phyloP scores from a whole-genome alignment of 1,140 invertebrate species.

The Amyelois transitella region DNA sequence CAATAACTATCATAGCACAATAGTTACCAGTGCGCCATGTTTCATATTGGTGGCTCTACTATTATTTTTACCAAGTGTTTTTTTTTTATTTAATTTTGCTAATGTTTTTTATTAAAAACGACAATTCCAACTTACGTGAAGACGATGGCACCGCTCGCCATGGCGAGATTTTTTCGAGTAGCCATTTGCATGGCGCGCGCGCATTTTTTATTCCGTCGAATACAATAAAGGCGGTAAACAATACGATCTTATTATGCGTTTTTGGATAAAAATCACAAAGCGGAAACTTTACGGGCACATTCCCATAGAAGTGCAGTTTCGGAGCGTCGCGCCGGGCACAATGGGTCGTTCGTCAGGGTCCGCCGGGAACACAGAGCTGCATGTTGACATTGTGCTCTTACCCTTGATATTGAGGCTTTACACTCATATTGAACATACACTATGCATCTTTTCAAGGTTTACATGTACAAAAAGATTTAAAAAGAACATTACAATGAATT shows the following conservation, averaged over 20 bases:
- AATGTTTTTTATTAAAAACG: too few relatives aligned
- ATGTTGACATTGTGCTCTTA: conserved; percentile 26
- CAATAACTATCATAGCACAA: too few relatives aligned
- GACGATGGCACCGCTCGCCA: conserved; percentile 6
- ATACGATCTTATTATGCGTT: conserved; percentile 24
- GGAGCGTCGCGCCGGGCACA: conserved; percentile 27
- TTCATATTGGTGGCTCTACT: too few relatives aligned
- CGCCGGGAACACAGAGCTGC: conserved; percentile 32
- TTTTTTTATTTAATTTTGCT: too few relatives aligned
- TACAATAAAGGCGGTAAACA: conserved; percentile 16
- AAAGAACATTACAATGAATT: too few relatives aligned
- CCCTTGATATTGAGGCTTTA: conserved; percentile 15
- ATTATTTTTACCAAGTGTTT: too few relatives aligned
- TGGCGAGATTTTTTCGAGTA: conserved; percentile 18
- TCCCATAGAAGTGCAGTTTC: conserved; percentile 36
- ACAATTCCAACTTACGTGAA: not conserved
- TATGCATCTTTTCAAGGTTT: too few relatives aligned
- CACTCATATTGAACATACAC: too few relatives aligned
- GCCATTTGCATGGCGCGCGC: conserved; percentile 5
- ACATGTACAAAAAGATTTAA: too few relatives aligned
- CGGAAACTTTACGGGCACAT: conserved; percentile 51
- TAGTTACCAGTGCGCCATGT: too few relatives aligned
- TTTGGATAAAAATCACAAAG: conserved; percentile 41
- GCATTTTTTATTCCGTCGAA: conserved; percentile 30
- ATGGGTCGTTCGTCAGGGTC: conserved; percentile 59